Percentiles rank a stretch among this genome's conserved stretches.
Conservation (phyloP, 2,113 vertebrate genomes). For the Potamarius usumacintae region DNA sequence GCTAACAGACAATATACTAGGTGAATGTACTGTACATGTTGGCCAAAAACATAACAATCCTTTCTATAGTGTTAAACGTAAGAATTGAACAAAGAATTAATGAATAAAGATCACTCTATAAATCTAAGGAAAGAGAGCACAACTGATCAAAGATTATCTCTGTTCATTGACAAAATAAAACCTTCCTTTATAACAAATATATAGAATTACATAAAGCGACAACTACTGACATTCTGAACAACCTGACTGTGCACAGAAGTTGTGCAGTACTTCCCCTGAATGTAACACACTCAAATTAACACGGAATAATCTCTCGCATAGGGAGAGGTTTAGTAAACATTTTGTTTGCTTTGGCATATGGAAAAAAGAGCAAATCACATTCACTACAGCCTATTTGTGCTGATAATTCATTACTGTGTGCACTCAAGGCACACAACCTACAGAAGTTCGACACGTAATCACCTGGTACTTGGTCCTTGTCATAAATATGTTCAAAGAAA, state of each 20-base stretch:
- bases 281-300: neutral
- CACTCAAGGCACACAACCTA: neutral
- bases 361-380: slow-evolving; percentile 7
- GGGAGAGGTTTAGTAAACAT: slow-evolving; percentile 16
- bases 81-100: neutral
- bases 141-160: neutral
- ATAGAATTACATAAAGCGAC: neutral
- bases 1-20: neutral
- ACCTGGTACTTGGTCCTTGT: neutral
- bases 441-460: slow-evolving; percentile 5
- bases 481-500: neutral
- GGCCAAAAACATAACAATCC: neutral
- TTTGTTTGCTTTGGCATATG: neutral
- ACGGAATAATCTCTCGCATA: neutral
- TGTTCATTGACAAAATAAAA: neutral
- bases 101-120: neutral
- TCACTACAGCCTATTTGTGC: neutral
- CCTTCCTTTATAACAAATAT: neutral
- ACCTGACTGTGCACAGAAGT: neutral
- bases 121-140: neutral
- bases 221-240: neutral
- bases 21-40: neutral
- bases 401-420: neutral
- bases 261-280: neutral
- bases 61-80: neutral